A percentile compares a stretch with the other conserved stretches of the same genome.
phyloP scores from a whole-genome alignment of 2,113 vertebrate species.

The Engystomops pustulosus region DNA sequence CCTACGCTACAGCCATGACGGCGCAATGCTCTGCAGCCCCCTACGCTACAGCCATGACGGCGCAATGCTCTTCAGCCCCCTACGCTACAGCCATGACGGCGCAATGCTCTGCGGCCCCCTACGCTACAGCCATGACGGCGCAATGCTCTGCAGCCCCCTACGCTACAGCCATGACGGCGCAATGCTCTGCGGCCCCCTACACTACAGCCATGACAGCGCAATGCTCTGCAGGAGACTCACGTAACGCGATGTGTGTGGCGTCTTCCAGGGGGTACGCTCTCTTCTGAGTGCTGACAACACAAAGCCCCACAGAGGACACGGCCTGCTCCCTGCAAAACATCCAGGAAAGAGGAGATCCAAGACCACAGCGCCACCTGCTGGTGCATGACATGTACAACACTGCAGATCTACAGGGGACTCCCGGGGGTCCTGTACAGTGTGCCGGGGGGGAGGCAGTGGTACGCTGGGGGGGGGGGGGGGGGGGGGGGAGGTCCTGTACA shows the following conservation, averaged over 20 bases:
- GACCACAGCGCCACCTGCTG: not conserved
- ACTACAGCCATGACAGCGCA: not conserved
- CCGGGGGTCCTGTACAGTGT: no score
- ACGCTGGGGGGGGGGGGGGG: no score
- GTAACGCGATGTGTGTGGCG: slow-evolving; percentile 93
- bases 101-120: no score
- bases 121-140: no score
- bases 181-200: not conserved
- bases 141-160: no score
- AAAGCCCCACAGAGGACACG: slow-evolving; percentile 89
- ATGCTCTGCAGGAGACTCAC: slow-evolving; percentile 74
- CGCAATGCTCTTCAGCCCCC: not conserved
- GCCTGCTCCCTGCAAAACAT: slow-evolving; percentile 84
- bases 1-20: no score
- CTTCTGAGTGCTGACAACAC: slow-evolving; percentile 89
- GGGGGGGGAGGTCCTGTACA: no score
- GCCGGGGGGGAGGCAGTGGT: not conserved
- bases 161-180: not conserved
- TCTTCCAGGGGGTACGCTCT: slow-evolving; percentile 94
- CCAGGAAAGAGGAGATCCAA: not conserved
- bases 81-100: no score
- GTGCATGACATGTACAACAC: not conserved
- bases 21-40: no score
- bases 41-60: not conserved
- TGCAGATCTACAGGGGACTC: no score